Evolutionary conservation across 2,113 vertebrate species (phyloP).

Genomic region (Speoplatyrhinus poulsoni): DNA sequence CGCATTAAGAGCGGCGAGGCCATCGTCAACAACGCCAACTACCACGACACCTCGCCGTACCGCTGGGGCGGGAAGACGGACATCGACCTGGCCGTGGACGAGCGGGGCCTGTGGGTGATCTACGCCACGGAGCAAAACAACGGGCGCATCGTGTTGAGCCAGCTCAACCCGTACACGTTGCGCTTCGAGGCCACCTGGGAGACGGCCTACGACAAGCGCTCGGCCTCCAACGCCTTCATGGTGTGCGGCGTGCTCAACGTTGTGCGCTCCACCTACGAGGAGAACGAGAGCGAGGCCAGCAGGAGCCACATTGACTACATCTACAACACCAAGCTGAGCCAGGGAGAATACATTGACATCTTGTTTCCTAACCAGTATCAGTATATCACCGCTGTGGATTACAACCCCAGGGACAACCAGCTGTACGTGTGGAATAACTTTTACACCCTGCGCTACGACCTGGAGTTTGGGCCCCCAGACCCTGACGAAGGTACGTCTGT

Average conservation of each 20-base stretch:
- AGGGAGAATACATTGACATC: constrained; percentile 88
- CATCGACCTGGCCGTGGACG: constrained; percentile 95
- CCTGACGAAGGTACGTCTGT: constrained; percentile 89
- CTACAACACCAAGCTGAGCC: constrained; percentile 91
- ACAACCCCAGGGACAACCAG: constrained; percentile 97
- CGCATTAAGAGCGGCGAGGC: constrained; percentile 98
- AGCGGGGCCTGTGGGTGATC: constrained; percentile 96
- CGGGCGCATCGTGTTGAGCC: constrained; percentile 94
- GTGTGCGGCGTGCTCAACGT: constrained; percentile 95
- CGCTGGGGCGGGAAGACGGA: constrained; percentile 98
- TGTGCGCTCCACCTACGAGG: constrained; percentile 94
- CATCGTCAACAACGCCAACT: constrained; percentile 98
- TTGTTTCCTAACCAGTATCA: constrained; percentile 97
- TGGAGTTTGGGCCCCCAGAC: constrained; percentile 95
- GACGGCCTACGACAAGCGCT: constrained; percentile 92
- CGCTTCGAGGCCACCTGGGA: constrained; percentile 97
- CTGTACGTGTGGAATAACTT: constrained; percentile 99
- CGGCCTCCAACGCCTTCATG: constrained; percentile 97
- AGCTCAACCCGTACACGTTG: constrained; percentile 96
- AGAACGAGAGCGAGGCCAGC: constrained; percentile 92
- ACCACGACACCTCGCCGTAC: constrained; percentile 97
- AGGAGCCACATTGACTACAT: constrained; percentile 92
- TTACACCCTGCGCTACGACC: constrained; percentile 92
- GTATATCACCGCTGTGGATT: constrained; percentile 98
- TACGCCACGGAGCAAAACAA: constrained; percentile 98